Percentiles rank a stretch among this genome's conserved stretches.
Evolutionary conservation across 2,113 vertebrate species (phyloP).

Genomic region (Conger conger): DNA sequence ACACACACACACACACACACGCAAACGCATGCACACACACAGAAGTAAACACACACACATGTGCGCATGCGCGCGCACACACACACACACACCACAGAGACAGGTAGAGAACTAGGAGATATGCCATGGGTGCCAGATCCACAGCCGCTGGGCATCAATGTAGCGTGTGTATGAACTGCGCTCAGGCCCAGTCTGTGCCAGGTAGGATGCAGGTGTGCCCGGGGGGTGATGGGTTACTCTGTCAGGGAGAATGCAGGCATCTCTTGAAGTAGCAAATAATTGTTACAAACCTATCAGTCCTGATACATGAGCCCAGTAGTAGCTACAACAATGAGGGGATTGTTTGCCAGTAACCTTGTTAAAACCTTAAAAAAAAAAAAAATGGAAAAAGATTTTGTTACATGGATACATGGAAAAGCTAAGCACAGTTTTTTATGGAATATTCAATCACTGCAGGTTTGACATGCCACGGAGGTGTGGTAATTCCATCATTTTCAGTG

Average conservation of each 20-base stretch:
- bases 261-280: background rate
- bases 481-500: background rate
- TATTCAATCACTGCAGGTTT: background rate
- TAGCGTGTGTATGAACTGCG: no score
- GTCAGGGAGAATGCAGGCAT: background rate
- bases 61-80: no score
- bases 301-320: background rate
- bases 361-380: background rate
- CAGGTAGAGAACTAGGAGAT: no score
- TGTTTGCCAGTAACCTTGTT: background rate
- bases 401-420: background rate
- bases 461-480: background rate
- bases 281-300: background rate
- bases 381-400: background rate
- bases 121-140: background rate
- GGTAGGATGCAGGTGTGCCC: background rate
- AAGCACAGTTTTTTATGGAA: background rate
- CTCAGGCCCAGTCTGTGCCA: no score
- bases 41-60: background rate
- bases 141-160: no score
- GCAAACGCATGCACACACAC: background rate
- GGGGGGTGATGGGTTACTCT: no score
- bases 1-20: no score
- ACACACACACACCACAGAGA: no score
- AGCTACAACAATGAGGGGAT: conserved; percentile 12